Evolutionary conservation across 1,140 invertebrate genomes (phyloP), one percentile per base, ranked within the genome.

Genomic region (Elysia chlorotica): DNA sequence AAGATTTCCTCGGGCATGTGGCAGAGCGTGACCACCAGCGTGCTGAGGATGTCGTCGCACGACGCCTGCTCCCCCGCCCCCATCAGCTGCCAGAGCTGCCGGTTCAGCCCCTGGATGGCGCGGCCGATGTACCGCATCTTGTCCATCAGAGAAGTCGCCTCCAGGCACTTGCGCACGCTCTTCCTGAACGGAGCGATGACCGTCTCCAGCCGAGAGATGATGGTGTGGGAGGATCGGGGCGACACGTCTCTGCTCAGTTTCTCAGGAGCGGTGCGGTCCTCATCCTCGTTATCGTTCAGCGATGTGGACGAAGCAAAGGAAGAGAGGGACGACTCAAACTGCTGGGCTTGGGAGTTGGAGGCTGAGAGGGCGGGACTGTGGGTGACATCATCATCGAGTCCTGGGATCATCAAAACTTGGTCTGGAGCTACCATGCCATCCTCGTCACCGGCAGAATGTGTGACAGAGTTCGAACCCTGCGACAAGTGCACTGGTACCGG

Each of bases 21-120:
- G 37, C 17, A 62, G 35, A 71, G 25, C 4, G 69, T 59, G n/a
- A 71, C 28, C 17, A 71, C n/a, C 17, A 71, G 23, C 69, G 63
- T 71, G 25, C 23, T 71, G 28, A 71, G 41, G 30, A 71, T 71
- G 36, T 71, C 69, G 53, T 71, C 69, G 28, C 69, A 71, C 10
- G 59, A 56, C 21, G 69, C 61, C 25, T 71, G 69, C 19, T 62
- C 36, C 25, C 41, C 30, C 3, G 59, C 36, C 4, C 69, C 59
- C 6, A 37, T 37, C 25, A 71, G 33, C 21, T 57, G 35, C 1
- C 57, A 71, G 1, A 71, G 61, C 4, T 71, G 48, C 14, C 38
- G 28, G 59, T 71, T 71, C 19, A 71, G 21, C 28, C 35, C 69
- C 28, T 71, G 57, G 4, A 63, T 63, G 14, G 69, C 69, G 2